Conservation (phyloP, 1,140 invertebrate genomes). For the Potamilus streckersoni region DNA sequence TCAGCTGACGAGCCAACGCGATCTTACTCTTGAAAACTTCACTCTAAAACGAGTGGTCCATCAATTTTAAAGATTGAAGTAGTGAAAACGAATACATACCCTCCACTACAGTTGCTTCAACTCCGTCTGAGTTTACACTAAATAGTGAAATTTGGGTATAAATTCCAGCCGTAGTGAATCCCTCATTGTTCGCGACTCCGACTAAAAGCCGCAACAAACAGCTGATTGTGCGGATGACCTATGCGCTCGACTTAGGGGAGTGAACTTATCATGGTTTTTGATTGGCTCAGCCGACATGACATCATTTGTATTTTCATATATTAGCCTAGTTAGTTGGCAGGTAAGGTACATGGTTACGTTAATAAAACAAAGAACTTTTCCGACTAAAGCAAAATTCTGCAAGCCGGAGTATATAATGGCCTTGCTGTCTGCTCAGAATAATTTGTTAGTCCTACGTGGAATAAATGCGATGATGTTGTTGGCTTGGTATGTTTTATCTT, state of each 20-base stretch:
- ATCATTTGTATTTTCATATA: conserved; percentile 29
- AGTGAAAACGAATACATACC: too few species aligned
- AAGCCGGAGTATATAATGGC: not conserved
- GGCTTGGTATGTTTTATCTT: too few species aligned
- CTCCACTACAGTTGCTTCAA: too few species aligned
- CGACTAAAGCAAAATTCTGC: conserved; percentile 12
- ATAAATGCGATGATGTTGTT: too few species aligned
- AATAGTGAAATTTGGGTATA: too few species aligned
- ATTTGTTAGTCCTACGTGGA: too few species aligned
- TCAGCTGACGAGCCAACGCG: too few species aligned
- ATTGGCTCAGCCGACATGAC: conserved; percentile 27
- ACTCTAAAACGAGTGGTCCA: too few species aligned
- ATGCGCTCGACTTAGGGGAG: conserved; percentile 20
- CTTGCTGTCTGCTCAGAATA: too few species aligned
- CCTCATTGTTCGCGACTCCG: conserved; percentile 6
- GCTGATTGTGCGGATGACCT: conserved; percentile 31
- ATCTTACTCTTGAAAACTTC: too few species aligned
- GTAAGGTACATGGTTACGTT: not conserved
- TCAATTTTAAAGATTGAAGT: too few species aligned
- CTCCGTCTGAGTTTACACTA: too few species aligned
- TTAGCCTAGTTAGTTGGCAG: conserved; percentile 27
- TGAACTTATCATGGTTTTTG: conserved; percentile 14
- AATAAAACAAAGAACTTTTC: conserved; percentile 13
- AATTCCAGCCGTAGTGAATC: not conserved
- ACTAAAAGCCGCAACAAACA: conserved; percentile 26